Base-by-base conservation (phyloP, 1,140 invertebrate genomes). In the Achroia grisella region DNA sequence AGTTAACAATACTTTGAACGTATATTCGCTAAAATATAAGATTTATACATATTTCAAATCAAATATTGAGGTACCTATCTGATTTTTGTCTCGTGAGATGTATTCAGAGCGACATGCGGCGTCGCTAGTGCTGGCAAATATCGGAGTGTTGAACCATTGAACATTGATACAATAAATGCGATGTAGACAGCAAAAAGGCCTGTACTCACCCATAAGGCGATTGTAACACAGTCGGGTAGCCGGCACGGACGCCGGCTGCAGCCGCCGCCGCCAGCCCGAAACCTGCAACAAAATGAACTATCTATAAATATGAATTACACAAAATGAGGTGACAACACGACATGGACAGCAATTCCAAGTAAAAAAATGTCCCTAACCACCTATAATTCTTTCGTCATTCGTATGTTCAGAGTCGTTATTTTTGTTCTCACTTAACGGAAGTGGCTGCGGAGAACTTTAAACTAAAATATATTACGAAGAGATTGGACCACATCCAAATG, bases 161-260 rank as follows among this genome's bases (percentile, higher is more conserved):
- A 85, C 78, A 82, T 81, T 66, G 61, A 82, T 62, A 81, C 56
- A 75, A n/a, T n/a, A n/a, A 49, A 72, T 65, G 56, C 56, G 54
- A 44, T 31, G 34, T 17, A 51, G 44, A 53, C 45, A 32, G 41
- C 31, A 17, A 10, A 36, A 15, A 23, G 33, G 27, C 2, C 17
- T 23, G 30, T 63, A 92, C 91, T 93, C 80, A 93, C 92, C 92
- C 91, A 71, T 92, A 93, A 66, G 92, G 91, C 44, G 91, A 87
- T 12, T 89, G 91, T 58, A 93, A 74, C 29, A 92, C 89, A 28
- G 92, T 87, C 13, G 88, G 91, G 65, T 92, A 93, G 41, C 91
- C 91, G 48, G 91, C 86, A 44, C 91, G 87, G 50, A 92, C 89
- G 23, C 90, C 90, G 44, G 81, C 78, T 4, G 88, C 81, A 39